Evolutionary conservation across 1,140 invertebrate species (phyloP), one percentile per base, ranked within the genome.

Genomic region (Daktulosphaira vitifoliae): DNA sequence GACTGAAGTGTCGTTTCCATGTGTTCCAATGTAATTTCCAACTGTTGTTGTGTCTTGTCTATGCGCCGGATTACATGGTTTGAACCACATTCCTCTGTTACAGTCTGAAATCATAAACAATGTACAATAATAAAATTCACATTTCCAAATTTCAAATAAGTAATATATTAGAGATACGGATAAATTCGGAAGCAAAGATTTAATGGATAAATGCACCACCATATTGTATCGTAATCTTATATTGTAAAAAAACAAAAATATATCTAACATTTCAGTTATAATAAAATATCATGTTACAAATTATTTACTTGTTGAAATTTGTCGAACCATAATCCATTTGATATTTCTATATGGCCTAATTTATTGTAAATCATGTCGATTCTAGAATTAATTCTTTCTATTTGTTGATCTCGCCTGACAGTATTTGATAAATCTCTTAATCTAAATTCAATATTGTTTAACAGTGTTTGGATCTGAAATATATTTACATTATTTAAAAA

Each of bases 31-130:
- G 54, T 62, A 3, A 62, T 46, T 6, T 62, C 54, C 26, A 48
- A 23, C 46, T 62, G 54, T 11, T 46, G 54, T 8, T 62, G 54
- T 26, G 54, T 39, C 54, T 62, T 62, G 54, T 62, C 54, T 16
- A 62, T 38, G 46, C 54, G 54, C 46, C 54, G 44, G 42, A 39
- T 62, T 39, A 62, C 44, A 39, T 44, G 54, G 54, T 62, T 62
- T 25, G 54, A 39, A 46, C 54, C 54, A 16, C 54, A 62, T 62
- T 62, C 54, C 11, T 62, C 54, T 39, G 44, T 20, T 5, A 62
- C 54, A 3, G 54, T 29, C 54, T 62, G 16, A 44, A 56, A 56
- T 9, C 1, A 23, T 20, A 38, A 4, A 9, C 22, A 42, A 6
- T 56, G n/a, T 25, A n/a, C n/a, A n/a, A n/a, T n/a, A n/a, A n/a